phyloP scores from a whole-genome alignment of 2,888 invertebrate species.

The Xestia sexstrigata region DNA sequence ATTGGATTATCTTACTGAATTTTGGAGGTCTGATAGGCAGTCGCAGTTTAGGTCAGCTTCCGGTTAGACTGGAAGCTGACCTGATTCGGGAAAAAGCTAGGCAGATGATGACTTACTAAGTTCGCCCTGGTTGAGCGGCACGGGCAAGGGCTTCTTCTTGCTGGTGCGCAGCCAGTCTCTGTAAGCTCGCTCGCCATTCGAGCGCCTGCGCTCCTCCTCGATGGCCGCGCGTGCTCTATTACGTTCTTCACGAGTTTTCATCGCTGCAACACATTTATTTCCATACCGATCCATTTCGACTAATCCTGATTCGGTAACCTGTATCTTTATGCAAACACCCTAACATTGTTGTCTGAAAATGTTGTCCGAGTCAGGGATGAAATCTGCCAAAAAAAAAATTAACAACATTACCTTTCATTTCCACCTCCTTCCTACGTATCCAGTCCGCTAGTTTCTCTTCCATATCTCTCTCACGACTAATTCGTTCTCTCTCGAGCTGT shows the following conservation, averaged over 20 bases:
- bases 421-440: slow-evolving; percentile 91
- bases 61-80: neutral
- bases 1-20: neutral
- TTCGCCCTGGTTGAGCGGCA: slow-evolving; percentile 91
- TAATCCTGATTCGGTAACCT: neutral
- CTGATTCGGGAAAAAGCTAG: neutral
- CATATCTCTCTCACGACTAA: slow-evolving; percentile 81
- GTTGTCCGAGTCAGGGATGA: neutral
- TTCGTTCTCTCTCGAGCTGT: slow-evolving; percentile 81
- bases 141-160: slow-evolving; percentile 91
- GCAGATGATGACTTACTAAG: slow-evolving; percentile 86
- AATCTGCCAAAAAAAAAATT: neutral
- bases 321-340: neutral
- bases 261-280: slow-evolving; percentile 68
- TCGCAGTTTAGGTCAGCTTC: neutral
- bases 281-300: neutral
- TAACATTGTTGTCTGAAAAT: neutral
- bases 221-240: slow-evolving; percentile 85
- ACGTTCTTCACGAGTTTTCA: slow-evolving; percentile 88
- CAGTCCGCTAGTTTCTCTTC: slow-evolving; percentile 89
- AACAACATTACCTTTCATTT: slow-evolving; percentile 87
- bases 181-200: slow-evolving; percentile 91
- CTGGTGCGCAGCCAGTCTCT: slow-evolving; percentile 91
- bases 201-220: slow-evolving; percentile 88
- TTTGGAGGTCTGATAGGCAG: neutral